Evolutionary conservation across 2,888 invertebrate genomes (phyloP), one percentile per base, ranked within the genome.

Genomic region (Leucophenga montana): DNA sequence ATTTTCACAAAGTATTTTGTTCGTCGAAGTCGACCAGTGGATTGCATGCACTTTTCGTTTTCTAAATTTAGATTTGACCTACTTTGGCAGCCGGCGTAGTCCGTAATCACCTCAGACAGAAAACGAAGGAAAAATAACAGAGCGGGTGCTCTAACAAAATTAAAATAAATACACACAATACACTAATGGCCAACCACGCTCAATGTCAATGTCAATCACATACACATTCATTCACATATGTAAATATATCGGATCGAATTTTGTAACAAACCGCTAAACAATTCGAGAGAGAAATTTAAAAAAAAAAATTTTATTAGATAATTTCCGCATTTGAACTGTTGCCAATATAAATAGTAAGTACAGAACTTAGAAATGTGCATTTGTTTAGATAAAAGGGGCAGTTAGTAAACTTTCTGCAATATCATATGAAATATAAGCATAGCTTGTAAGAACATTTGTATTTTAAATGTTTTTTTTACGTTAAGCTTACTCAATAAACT

Each of bases 31-130:
- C 57, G 71, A 14, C 68, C 27, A 46, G n/a, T 62, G 65, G 22
- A 0, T 56, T 53, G 18, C 59, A n/a, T 59, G 44, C 46, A 62
- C 22, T 62, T 62, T 62, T 62, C 9, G 27, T 65, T 20, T 14
- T 16, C 72, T 77, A 77, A 77, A 74, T 62, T 75, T 77, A 75
- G 76, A 75, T 59, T 59, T 77, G 75, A 70, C 75, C 77, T 70
- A 77, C 77, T 67, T 77, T 62, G 18, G 31, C 22, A 22, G 27
- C 31, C 31, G 57, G 57, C 31, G 14, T 31, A 57, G 57, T 31
- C 57, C 66, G 68, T 44, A 44, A 66, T 62, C 67, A 70, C 20
- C 39, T 71, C 68, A 69, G 72, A 68, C 71, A 69, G 22, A 18
- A 50, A 22, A 39, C 27, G 27, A 16, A 22, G 27, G 14, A 14